A percentile compares a stretch with the other conserved stretches of the same genome.
Conservation (phyloP, 2,113 vertebrate genomes). For the Meles meles region DNA sequence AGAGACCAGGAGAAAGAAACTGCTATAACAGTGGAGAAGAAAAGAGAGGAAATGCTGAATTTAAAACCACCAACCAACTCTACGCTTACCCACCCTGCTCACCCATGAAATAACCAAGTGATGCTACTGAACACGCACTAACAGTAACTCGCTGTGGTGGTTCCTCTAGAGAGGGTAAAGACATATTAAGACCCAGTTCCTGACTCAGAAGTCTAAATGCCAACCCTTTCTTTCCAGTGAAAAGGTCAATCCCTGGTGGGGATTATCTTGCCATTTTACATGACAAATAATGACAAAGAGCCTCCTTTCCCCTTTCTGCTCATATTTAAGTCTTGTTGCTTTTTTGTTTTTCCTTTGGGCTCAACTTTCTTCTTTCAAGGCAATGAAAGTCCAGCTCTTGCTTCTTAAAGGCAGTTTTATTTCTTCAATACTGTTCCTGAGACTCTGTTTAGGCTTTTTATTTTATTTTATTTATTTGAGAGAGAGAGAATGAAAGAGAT, state of each 20-base stretch:
- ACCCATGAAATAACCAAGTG: background rate
- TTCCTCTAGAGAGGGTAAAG: background rate
- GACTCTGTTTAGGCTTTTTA: background rate
- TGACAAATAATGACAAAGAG: background rate
- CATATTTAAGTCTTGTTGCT: background rate
- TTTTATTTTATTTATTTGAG: too few species aligned
- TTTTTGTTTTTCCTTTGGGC: background rate
- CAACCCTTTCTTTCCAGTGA: background rate
- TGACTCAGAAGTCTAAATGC: background rate
- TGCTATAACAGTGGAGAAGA: background rate
- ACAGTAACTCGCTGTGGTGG: background rate
- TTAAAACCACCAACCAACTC: background rate
- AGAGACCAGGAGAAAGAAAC: background rate
- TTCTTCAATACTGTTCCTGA: background rate
- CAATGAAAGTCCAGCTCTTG: background rate
- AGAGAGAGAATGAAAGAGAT: too few species aligned
- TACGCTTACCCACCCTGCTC: background rate
- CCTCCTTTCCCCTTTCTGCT: background rate
- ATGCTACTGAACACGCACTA: too few species aligned
- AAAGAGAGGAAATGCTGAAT: background rate
- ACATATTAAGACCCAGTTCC: background rate
- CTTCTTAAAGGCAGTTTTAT: background rate
- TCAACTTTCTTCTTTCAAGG: conserved; percentile 6
- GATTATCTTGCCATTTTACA: background rate
- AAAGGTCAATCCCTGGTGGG: background rate